Evolutionary conservation across 2,888 invertebrate species (phyloP).

Genomic region (Nebria salina): DNA sequence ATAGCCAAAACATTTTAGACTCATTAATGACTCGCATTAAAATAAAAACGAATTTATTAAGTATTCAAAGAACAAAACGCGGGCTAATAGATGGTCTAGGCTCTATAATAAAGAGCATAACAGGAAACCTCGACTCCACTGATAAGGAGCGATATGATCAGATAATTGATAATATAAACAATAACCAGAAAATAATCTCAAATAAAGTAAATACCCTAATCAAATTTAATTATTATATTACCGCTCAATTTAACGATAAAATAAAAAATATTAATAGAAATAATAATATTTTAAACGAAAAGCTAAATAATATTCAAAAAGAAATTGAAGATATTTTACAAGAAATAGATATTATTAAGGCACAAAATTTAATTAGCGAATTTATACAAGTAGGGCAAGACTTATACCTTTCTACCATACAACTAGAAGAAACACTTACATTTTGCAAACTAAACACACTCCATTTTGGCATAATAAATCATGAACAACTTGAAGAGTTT

Average conservation of each 20-base stretch:
- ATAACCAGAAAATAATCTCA: slow-evolving; percentile 17
- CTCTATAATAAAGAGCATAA: slow-evolving; percentile 28
- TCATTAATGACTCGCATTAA: neutral
- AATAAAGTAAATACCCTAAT: slow-evolving; percentile 11
- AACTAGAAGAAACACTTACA: slow-evolving; percentile 13
- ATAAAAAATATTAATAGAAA: slow-evolving; percentile 16
- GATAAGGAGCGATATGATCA: slow-evolving; percentile 20
- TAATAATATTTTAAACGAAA: slow-evolving; percentile 21
- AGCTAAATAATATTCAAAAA: slow-evolving; percentile 23
- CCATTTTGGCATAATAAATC: neutral
- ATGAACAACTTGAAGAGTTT: no score
- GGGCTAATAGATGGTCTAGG: slow-evolving; percentile 20
- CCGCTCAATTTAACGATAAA: slow-evolving; percentile 23
- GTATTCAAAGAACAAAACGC: slow-evolving; percentile 8
- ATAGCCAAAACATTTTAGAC: neutral
- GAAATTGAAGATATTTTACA: slow-evolving; percentile 6
- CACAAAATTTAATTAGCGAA: slow-evolving; percentile 19
- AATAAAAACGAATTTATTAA: neutral
- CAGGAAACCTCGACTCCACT: slow-evolving; percentile 14
- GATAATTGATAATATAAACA: slow-evolving; percentile 16
- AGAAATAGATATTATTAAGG: neutral
- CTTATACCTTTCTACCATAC: slow-evolving; percentile 12
- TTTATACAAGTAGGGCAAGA: slow-evolving; percentile 13
- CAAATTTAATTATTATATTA: slow-evolving; percentile 10
- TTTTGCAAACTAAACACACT: no score